Evolutionary conservation across 2,113 vertebrate genomes (phyloP).

Genomic region (Recurvirostra avosetta): DNA sequence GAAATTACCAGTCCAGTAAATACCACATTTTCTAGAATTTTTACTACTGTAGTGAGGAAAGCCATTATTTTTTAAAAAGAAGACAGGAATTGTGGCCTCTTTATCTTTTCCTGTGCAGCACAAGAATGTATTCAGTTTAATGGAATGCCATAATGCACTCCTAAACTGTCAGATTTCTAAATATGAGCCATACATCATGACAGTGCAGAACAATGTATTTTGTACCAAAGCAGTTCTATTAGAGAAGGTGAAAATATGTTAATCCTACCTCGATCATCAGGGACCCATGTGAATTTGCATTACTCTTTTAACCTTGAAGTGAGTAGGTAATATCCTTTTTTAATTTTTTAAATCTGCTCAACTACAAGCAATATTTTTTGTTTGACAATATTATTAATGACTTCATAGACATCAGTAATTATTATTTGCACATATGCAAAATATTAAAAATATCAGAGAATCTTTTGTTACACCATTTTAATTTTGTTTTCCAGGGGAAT

Average conservation of each 20-base stretch:
- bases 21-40: neutral
- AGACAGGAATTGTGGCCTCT: slow-evolving; percentile 7
- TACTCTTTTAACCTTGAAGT: slow-evolving; percentile 56
- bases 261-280: slow-evolving; percentile 39
- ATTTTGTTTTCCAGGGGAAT: neutral
- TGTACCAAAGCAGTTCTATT: slow-evolving; percentile 39
- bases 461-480: neutral
- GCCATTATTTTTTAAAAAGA: slow-evolving; percentile 1
- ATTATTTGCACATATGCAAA: neutral
- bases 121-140: slow-evolving; percentile 48
- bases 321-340: neutral
- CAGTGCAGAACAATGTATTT: slow-evolving; percentile 40
- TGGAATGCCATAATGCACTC: slow-evolving; percentile 27
- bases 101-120: slow-evolving; percentile 9
- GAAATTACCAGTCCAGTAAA: slow-evolving; percentile 6
- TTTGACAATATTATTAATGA: neutral
- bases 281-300: slow-evolving; percentile 35
- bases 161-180: slow-evolving; percentile 47
- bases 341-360: neutral
- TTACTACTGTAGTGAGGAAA: neutral
- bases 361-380: neutral
- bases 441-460: neutral
- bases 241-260: slow-evolving; percentile 55
- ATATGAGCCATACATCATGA: slow-evolving; percentile 35
- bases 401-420: slow-evolving; percentile 6